Evolutionary conservation across 1,140 invertebrate genomes (phyloP).

Genomic region (Papilio glaucus): DNA sequence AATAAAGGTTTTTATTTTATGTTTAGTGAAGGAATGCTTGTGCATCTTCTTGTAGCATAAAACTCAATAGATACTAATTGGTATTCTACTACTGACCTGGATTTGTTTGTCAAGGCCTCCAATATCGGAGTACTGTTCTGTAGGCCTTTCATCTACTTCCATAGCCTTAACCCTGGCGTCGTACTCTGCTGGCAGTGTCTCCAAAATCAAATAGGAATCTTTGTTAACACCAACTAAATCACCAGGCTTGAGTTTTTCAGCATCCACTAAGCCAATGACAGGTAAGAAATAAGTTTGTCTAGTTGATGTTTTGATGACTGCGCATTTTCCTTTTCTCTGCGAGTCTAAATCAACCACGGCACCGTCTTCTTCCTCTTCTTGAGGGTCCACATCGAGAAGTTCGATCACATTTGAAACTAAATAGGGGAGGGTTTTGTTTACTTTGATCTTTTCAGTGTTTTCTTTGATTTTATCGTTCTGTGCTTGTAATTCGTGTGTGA

Average conservation of each 20-base stretch:
- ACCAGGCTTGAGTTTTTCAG: constrained; percentile 98
- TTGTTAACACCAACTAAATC: constrained; percentile 99
- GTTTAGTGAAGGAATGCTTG: no score
- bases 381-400: constrained; percentile 97
- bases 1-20: no score
- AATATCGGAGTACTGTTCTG: constrained; percentile 99
- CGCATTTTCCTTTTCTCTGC: constrained; percentile 99
- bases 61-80: neutral
- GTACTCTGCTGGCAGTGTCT: constrained; percentile 98
- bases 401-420: constrained; percentile 99
- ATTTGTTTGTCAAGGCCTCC: constrained; percentile 99
- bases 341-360: constrained; percentile 99
- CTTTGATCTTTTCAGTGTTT: constrained; percentile 99
- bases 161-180: constrained; percentile 99
- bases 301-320: constrained; percentile 99
- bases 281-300: constrained; percentile 99
- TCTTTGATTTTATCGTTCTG: constrained; percentile 99
- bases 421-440: constrained; percentile 99
- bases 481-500: constrained; percentile 97
- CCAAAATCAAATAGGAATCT: constrained; percentile 99
- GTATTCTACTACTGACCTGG: constrained; percentile 76
- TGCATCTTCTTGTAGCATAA: neutral
- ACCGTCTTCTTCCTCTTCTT: constrained; percentile 99
- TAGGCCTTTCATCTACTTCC: constrained; percentile 99
- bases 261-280: constrained; percentile 99